Percentiles rank a stretch among this genome's conserved stretches.
Conservation (phyloP, 2,797 vertebrate genomes). For the Betta splendens region DNA sequence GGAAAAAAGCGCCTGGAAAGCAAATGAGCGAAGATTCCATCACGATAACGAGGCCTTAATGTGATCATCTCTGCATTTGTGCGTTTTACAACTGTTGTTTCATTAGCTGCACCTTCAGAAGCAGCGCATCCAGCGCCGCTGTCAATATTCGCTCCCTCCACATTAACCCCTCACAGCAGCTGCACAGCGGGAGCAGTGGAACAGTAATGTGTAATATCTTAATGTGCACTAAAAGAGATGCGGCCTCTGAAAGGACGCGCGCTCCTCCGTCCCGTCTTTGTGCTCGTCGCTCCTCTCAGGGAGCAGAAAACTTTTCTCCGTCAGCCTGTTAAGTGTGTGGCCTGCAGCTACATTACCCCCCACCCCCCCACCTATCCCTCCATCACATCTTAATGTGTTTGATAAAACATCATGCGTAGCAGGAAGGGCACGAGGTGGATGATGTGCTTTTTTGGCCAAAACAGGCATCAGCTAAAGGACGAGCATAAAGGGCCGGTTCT, state of each 20-base stretch:
- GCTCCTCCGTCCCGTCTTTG: conserved; percentile 3
- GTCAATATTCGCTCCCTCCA: conserved; percentile 33
- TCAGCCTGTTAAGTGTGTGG: conserved; percentile 62
- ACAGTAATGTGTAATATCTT: conserved; percentile 44
- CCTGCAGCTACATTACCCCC: conserved; percentile 61
- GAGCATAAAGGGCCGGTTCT: conserved; percentile 67
- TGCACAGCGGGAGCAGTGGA: background rate
- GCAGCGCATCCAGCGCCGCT: conserved; percentile 18
- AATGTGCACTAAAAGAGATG: conserved; percentile 36
- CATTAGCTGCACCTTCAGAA: conserved; percentile 22
- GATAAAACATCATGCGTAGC: conserved; percentile 73
- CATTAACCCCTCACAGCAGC: conserved; percentile 27
- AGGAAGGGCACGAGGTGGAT: conserved; percentile 61
- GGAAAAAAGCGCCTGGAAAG: conserved; percentile 12
- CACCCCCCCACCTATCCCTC: conserved; percentile 42
- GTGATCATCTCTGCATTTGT: conserved; percentile 28
- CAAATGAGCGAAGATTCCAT: conserved; percentile 6
- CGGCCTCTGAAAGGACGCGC: too few relatives aligned
- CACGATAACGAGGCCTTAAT: conserved; percentile 9
- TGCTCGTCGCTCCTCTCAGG: conserved; percentile 17
- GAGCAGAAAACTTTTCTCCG: conserved; percentile 58
- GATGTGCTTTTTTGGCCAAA: conserved; percentile 77
- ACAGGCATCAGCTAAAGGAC: conserved; percentile 77
- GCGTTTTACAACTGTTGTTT: background rate
- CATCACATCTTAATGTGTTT: conserved; percentile 75